Base-by-base conservation (phyloP, 2,113 vertebrate genomes). In the Ursus arctos region DNA sequence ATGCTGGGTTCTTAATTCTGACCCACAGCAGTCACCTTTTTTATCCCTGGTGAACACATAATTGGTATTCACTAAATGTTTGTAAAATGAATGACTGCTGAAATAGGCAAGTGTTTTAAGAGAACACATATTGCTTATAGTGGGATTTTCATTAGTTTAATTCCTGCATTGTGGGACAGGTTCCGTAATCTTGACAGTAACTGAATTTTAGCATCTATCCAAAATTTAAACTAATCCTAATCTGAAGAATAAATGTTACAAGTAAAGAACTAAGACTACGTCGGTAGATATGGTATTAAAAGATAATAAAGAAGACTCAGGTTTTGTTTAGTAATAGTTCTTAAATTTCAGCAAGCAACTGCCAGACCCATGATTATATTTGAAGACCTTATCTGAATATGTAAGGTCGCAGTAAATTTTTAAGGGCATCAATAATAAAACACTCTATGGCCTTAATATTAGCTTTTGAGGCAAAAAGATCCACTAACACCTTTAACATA, bases 271-370 rank as follows among this genome's bases (percentile, higher is more conserved):
- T 77, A 59, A 55, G 59, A 61, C 33, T 2, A 94, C 69, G 19
- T 40, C 49, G 4, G 43, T 65, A 76, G n/a, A 21, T 57, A 57
- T 7, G 51, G 28, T 86, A 86, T 85, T 91, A 82, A 85, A 77
- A 92, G 81, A 81, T 81, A 95, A 67, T 80, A 92, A 95, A 79
- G 40, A 67, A 94, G 55, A 86, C 51, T 61, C 51, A 79, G 53
- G 4, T 77, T 92, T 87, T 80, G 43, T 53, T 65, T 80, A 77
- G 59, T 80, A 47, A 33, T 94, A 88, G 21, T 77, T 81, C 84
- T 49, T 61, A 88, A 88, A 59, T 81, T 71, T 81, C 40, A 22
- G 4, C 24, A 80, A 94, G 65, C 49, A 88, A 81, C 74, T 81
- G 12, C 33, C 13, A 61, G 33, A 88, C 28, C 57, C 65, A 51